These are phyloP conservation scores for Autographa pulchrina DNA, from an alignment of 2,888 invertebrate genomes.

Conservation along the genomic window DNA sequence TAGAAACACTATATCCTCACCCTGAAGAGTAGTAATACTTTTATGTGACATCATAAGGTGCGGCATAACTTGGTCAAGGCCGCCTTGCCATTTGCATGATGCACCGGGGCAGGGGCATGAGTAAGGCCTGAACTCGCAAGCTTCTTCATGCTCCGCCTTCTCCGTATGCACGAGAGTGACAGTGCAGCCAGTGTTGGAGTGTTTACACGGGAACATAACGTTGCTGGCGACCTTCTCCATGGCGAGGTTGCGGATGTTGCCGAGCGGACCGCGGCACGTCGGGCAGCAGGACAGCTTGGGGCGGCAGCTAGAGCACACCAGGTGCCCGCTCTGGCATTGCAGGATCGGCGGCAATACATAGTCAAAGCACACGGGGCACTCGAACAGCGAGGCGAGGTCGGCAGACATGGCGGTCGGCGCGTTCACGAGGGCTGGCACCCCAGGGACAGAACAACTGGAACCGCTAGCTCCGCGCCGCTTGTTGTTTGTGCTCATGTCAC, in stretches of 20 bases:
- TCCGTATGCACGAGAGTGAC: constrained; percentile 98
- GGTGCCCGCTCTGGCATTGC: constrained; percentile 99
- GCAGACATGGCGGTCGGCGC: constrained; percentile 93
- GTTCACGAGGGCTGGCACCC: constrained; percentile 88
- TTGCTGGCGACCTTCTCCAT: constrained; percentile 99
- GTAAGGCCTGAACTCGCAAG: constrained; percentile 99
- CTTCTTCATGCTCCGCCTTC: constrained; percentile 99
- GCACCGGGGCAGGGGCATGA: constrained; percentile 99
- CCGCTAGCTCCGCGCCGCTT: constrained; percentile 88
- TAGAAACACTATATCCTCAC: constrained; percentile 99
- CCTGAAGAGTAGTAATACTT: constrained; percentile 99
- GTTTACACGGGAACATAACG: constrained; percentile 99
- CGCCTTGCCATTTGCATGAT: constrained; percentile 99
- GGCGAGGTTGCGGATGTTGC: constrained; percentile 99
- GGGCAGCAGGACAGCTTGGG: constrained; percentile 99
- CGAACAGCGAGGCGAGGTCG: constrained; percentile 97
- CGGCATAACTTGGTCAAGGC: constrained; percentile 99
- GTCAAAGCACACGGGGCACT: constrained; percentile 99
- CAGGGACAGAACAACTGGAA: constrained; percentile 88
- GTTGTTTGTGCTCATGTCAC: constrained; percentile 89
- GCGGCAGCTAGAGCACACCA: constrained; percentile 99
- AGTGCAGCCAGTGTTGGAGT: constrained; percentile 98
- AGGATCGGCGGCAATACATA: constrained; percentile 99
- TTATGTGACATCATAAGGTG: constrained; percentile 99
- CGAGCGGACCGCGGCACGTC: constrained; percentile 98